Evolutionary conservation across 2,888 invertebrate genomes (phyloP), one percentile per base, ranked within the genome.

Genomic region (Therioaphis trifolii): DNA sequence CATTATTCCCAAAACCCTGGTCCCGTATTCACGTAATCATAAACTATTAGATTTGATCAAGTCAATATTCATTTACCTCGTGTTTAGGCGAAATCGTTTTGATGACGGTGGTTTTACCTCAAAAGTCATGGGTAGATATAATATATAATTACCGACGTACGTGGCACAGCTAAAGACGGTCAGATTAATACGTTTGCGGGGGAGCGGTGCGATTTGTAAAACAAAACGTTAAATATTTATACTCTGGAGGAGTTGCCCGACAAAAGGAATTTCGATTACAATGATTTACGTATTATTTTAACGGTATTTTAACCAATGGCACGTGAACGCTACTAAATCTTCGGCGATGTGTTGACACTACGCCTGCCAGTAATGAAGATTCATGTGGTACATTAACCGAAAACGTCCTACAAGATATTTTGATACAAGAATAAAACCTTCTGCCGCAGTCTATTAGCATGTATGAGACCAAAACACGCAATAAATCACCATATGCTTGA

Each of bases 351-450:
- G 82, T 82, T 82, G 82, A 82, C 82, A 74, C 74, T 63, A 40
- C 63, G 82, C 63, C 82, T 27, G 82, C 49, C 74, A 29, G 82
- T 82, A 82, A 82, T 82, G 82, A 82, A 82, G 82, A 82, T 82
- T 82, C 82, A 82, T 82, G 82, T 40, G 72, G 18, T 27, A 74
- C 82, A 82, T 82, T 82, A 82, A 74, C 82, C 49, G 18, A 72
- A 29, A 72, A 35, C 82, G 12, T 82, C 63, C 63, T 63, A 74
- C 72, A 63, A 74, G 82, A 72, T 69, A 66, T 72, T 79, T 72
- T 40, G 72, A 82, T 74, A 82, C 74, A 4, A 82, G 74, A 74
- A 74, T 82, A 82, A 82, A 82, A 74, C 63, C 49, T 63, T 72
- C 72, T 14, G 29, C 63, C 61, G 14, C 24, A 21, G 63, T 35